These are phyloP conservation scores for Melanotaenia maccullochi DNA, from an alignment of 2,797 vertebrate genomes.

Conservation along the genomic window DNA sequence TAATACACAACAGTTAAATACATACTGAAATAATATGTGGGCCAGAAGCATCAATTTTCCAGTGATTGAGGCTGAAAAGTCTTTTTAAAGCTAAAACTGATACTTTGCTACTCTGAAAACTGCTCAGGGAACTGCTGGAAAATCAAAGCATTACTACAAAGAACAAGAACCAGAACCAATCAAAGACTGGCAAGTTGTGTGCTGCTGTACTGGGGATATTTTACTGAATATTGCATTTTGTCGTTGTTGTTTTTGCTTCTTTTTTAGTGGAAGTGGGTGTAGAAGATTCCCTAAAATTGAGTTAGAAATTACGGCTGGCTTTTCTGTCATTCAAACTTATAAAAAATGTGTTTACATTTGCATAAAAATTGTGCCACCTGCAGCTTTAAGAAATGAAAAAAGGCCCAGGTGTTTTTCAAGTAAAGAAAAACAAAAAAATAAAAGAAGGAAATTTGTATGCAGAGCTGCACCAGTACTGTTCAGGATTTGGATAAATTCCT, in stretches of 20 bases:
- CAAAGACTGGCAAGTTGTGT: slow-evolving; percentile 29
- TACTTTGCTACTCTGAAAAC: slow-evolving; percentile 10
- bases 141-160: slow-evolving; percentile 38
- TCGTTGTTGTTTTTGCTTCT: neutral
- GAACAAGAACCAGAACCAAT: slow-evolving; percentile 17
- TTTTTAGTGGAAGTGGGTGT: slow-evolving; percentile 14
- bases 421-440: slow-evolving; percentile 5
- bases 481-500: slow-evolving; percentile 34
- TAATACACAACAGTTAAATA: slow-evolving; percentile 9
- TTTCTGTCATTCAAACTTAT: slow-evolving; percentile 37
- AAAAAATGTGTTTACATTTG: slow-evolving; percentile 44
- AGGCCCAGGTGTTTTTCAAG: slow-evolving; percentile 39
- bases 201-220: slow-evolving; percentile 26
- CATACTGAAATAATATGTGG: slow-evolving; percentile 9
- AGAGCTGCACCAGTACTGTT: slow-evolving; percentile 18
- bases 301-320: slow-evolving; percentile 15
- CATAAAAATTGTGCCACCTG: slow-evolving; percentile 46
- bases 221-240: slow-evolving; percentile 37
- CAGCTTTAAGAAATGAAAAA: slow-evolving; percentile 51
- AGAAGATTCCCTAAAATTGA: slow-evolving; percentile 20
- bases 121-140: slow-evolving; percentile 30
- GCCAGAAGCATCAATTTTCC: slow-evolving; percentile 10
- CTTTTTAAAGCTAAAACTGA: slow-evolving; percentile 25
- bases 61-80: slow-evolving; percentile 24
- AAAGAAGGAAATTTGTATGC: slow-evolving; percentile 31